Percentiles rank a stretch among this genome's conserved stretches.
phyloP scores from a whole-genome alignment of 2,113 vertebrate genomes.

The Grallaria varia region DNA sequence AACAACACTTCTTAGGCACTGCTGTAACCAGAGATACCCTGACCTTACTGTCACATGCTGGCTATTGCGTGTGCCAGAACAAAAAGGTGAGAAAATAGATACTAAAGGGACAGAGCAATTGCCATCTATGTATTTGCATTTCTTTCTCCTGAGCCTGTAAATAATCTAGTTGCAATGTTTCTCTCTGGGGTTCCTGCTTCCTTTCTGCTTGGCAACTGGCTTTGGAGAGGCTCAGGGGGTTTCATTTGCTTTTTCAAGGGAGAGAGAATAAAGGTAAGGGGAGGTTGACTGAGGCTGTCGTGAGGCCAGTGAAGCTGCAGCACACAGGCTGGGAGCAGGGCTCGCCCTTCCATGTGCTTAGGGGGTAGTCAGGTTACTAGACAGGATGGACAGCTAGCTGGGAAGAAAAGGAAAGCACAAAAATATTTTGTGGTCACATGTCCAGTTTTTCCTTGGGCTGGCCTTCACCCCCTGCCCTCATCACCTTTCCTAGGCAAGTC shows the following conservation, averaged over 20 bases:
- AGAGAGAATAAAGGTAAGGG: background rate
- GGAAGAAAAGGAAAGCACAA: background rate
- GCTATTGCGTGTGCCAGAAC: background rate
- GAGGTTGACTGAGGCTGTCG: accelerated
- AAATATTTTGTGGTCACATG: background rate
- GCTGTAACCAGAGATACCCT: constrained; percentile 34
- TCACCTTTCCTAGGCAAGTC: background rate
- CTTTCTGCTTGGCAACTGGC: background rate
- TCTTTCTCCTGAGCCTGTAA: background rate
- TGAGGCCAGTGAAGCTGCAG: background rate
- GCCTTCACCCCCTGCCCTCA: background rate
- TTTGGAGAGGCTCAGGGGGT: background rate
- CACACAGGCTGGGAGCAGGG: background rate
- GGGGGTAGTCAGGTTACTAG: background rate
- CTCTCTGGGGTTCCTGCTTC: background rate
- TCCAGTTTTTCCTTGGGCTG: background rate
- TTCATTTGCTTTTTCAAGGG: background rate
- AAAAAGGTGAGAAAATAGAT: constrained; percentile 50
- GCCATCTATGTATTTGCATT: background rate
- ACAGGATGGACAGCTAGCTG: background rate
- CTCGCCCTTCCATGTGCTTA: background rate
- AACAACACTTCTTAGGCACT: background rate
- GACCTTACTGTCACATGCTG: constrained; percentile 7
- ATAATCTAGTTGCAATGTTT: background rate
- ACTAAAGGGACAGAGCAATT: background rate